Conservation (phyloP, 2,113 vertebrate species). For the Chaetodon auriga region DNA sequence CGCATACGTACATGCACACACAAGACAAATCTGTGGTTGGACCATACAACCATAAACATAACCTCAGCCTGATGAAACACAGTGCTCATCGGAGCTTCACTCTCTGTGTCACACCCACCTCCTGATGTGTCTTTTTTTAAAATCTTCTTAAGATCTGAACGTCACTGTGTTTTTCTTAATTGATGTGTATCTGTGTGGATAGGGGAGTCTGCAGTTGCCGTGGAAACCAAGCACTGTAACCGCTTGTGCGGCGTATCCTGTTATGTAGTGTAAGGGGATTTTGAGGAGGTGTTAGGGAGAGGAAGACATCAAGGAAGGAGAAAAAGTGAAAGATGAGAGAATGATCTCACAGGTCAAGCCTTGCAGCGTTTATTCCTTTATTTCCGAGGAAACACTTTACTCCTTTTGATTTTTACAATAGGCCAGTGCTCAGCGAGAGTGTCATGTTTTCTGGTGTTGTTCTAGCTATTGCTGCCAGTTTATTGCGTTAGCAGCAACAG, state of each 20-base stretch:
- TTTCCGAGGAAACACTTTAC: neutral
- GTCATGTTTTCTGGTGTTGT: neutral
- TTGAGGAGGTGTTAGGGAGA: constrained; percentile 7
- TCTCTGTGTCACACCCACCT: neutral
- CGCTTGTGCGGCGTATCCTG: constrained; percentile 24
- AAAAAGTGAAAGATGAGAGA: neutral
- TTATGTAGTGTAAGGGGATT: constrained; percentile 29
- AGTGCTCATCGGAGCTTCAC: neutral
- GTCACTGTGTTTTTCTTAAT: constrained; percentile 39
- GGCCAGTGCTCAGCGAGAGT: neutral
- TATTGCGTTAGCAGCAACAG: neutral
- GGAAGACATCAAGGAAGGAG: neutral
- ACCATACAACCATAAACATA: constrained; percentile 46
- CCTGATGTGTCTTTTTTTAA: neutral
- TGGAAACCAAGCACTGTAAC: constrained; percentile 47
- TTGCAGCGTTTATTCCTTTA: neutral
- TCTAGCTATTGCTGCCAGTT: neutral
- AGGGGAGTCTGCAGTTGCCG: constrained; percentile 32
- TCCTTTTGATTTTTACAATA: neutral
- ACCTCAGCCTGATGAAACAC: neutral
- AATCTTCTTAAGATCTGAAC: neutral
- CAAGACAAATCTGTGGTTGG: constrained; percentile 2
- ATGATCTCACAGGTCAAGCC: neutral
- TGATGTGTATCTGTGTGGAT: constrained; percentile 33
- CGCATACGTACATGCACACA: constrained; percentile 9